Percentiles rank a stretch among this genome's conserved stretches.
Conservation (phyloP, 2,113 vertebrate genomes). For the Gopherus evgoodei region DNA sequence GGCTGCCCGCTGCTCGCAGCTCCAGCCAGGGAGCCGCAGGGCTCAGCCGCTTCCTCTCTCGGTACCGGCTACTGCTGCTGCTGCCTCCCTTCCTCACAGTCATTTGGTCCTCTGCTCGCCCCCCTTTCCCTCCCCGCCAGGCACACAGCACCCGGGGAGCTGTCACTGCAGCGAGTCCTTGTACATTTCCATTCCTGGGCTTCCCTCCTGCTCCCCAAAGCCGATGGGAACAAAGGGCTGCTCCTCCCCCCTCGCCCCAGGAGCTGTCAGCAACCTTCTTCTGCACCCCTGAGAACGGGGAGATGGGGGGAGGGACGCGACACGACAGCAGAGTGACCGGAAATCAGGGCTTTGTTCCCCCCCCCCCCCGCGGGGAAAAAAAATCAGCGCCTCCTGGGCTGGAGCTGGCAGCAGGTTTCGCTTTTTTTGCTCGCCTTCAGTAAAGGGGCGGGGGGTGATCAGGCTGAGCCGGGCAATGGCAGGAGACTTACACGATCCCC, state of each 20-base stretch:
- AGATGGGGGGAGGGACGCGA: not conserved
- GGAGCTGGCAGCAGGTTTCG: not conserved
- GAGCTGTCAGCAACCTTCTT: slow-evolving; percentile 51
- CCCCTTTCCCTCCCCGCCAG: not conserved
- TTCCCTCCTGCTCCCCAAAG: not conserved
- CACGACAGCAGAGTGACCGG: not conserved
- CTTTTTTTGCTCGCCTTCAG: not conserved
- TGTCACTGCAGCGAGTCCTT: slow-evolving; percentile 36
- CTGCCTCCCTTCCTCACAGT: not conserved
- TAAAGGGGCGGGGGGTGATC: not conserved
- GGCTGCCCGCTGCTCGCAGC: not conserved
- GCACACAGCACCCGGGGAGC: not conserved
- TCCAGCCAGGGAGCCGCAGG: not conserved
- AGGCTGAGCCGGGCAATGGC: not conserved
- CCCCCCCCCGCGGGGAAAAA: not conserved
- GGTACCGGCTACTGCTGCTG: not conserved
- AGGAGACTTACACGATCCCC: not conserved
- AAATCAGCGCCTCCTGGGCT: not conserved
- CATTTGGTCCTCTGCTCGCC: slow-evolving; percentile 15
- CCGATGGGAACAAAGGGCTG: slow-evolving; percentile 31
- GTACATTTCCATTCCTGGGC: slow-evolving; percentile 69
- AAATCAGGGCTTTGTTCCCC: not conserved
- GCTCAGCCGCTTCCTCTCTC: not conserved
- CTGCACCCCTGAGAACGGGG: slow-evolving; percentile 15
- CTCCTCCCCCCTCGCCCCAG: slow-evolving; percentile 41